A percentile compares a stretch with the other conserved stretches of the same genome.
Evolutionary conservation across 2,888 invertebrate species (phyloP).

Genomic region (Blomia tropicalis): DNA sequence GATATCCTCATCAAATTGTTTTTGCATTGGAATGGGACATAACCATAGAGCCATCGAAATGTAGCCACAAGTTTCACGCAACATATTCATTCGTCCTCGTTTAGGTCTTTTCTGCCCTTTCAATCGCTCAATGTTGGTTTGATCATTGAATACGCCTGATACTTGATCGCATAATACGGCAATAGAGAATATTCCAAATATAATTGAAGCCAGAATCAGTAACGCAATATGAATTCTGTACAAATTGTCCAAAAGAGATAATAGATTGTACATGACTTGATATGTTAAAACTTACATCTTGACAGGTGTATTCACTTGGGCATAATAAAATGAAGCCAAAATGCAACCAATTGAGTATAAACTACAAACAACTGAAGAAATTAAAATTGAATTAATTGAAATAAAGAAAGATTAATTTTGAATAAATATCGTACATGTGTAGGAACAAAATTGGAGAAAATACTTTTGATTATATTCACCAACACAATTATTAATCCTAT

Average conservation of each 20-base stretch:
- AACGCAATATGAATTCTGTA: background rate
- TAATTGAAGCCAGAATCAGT: conserved; percentile 38
- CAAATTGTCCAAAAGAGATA: no score
- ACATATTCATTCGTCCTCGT: background rate
- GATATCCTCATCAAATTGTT: background rate
- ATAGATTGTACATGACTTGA: background rate
- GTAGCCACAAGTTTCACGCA: background rate
- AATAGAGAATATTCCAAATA: conserved; percentile 73
- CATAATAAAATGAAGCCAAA: background rate
- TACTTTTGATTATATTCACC: conserved; percentile 81
- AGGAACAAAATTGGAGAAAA: conserved; percentile 70
- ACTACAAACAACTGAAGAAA: background rate
- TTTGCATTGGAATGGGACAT: background rate
- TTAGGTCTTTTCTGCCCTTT: background rate
- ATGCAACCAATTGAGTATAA: background rate
- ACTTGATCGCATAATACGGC: conserved; percentile 63
- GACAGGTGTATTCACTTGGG: background rate
- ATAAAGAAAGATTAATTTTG: background rate
- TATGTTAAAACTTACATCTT: background rate
- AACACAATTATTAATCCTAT: conserved; percentile 75
- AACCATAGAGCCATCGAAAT: background rate
- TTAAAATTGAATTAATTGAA: background rate
- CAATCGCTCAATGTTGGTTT: background rate
- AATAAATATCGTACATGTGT: conserved; percentile 45
- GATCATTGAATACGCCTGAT: conserved; percentile 18